Conservation (phyloP, 2,113 vertebrate genomes). For the Garra rufa region DNA sequence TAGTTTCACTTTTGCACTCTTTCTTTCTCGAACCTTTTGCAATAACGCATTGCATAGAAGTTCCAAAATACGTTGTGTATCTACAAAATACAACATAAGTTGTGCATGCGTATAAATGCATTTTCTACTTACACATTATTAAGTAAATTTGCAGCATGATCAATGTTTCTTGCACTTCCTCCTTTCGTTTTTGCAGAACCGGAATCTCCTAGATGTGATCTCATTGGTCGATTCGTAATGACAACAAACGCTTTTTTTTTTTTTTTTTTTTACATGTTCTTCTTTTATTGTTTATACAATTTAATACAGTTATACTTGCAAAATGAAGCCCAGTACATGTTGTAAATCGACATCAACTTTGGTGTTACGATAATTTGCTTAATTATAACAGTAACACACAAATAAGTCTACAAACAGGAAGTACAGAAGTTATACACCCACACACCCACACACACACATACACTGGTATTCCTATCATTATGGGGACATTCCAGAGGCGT, state of each 20-base stretch:
- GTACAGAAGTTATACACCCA: too few species aligned
- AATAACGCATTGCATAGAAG: background rate
- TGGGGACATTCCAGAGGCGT: too few species aligned
- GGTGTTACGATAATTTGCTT: background rate
- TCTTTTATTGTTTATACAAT: background rate
- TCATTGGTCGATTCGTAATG: background rate
- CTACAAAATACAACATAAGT: too few species aligned
- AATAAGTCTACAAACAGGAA: background rate
- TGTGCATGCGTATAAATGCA: background rate
- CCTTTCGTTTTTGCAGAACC: background rate
- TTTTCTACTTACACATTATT: background rate
- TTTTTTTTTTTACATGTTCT: background rate
- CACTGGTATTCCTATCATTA: too few species aligned
- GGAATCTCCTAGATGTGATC: background rate
- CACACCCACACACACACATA: too few species aligned
- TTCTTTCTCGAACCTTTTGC: background rate
- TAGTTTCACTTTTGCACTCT: background rate
- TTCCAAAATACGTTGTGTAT: too few species aligned
- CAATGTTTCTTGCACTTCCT: background rate
- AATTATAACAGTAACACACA: background rate
- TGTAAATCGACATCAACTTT: background rate
- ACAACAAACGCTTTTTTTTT: too few species aligned
- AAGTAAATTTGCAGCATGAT: background rate
- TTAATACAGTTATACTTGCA: background rate
- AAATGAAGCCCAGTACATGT: background rate